These are phyloP conservation scores for Leucophora obtusa DNA, from an alignment of 2,888 invertebrate genomes.

Conservation along the genomic window DNA sequence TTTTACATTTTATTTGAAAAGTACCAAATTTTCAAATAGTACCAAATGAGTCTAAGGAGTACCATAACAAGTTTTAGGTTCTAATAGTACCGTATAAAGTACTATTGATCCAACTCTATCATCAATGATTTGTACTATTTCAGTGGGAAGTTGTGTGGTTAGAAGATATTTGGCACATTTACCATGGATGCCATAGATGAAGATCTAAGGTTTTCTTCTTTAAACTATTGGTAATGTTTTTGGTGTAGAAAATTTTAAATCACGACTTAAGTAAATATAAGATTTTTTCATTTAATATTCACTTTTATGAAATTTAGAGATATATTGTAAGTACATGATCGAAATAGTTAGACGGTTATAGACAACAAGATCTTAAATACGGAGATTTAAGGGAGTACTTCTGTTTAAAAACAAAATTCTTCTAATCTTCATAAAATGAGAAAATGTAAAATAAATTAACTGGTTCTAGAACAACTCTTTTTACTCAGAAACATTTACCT, in stretches of 20 bases:
- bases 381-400: too few relatives aligned
- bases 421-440: too few relatives aligned
- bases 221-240: slow-evolving; percentile 18
- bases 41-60: too few relatives aligned
- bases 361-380: background rate
- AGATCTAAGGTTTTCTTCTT: slow-evolving; percentile 10
- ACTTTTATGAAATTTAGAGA: background rate
- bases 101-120: too few relatives aligned
- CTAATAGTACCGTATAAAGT: too few relatives aligned
- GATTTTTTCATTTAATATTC: slow-evolving; percentile 7
- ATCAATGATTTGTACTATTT: background rate
- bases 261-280: slow-evolving; percentile 54
- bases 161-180: slow-evolving; percentile 4
- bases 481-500: too few relatives aligned
- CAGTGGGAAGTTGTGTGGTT: background rate
- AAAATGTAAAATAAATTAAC: too few relatives aligned
- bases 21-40: too few relatives aligned
- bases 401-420: too few relatives aligned
- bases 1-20: too few relatives aligned
- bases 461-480: too few relatives aligned
- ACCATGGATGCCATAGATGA: slow-evolving; percentile 26
- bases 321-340: background rate
- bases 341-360: background rate
- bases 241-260: slow-evolving; percentile 44
- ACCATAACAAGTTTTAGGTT: too few relatives aligned